These are phyloP conservation scores for Trematomus bernacchii DNA, from an alignment of 2,797 vertebrate species.

Conservation along the genomic window DNA sequence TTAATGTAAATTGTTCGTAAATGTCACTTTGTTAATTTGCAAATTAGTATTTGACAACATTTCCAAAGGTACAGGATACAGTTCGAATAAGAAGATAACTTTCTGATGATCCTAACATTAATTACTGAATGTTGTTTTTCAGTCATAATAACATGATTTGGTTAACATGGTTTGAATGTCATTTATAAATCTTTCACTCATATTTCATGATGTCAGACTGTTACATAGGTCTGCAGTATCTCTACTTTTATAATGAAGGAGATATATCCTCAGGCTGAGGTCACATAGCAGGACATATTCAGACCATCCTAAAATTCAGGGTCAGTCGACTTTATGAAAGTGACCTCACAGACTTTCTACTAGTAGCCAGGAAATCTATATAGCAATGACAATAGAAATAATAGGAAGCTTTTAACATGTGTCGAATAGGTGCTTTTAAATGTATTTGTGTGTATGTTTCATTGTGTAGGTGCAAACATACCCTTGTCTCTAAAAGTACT, in stretches of 20 bases:
- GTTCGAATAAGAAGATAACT: too few species aligned
- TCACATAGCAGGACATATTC: conserved; percentile 38
- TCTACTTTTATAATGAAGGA: conserved; percentile 21
- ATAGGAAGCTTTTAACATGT: conserved; percentile 2
- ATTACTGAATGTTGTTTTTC: not conserved
- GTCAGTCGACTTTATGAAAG: conserved; percentile 14
- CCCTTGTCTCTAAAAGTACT: not conserved
- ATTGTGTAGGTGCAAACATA: not conserved
- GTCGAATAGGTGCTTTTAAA: not conserved
- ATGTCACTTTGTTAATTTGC: not conserved
- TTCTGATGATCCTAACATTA: not conserved
- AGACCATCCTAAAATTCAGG: conserved; percentile 32
- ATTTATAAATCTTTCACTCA: not conserved
- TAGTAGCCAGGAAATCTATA: not conserved
- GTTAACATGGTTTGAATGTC: not conserved
- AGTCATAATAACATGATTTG: not conserved
- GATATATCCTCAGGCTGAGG: conserved; percentile 48
- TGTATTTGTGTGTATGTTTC: not conserved
- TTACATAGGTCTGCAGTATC: not conserved
- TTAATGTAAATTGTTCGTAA: not conserved
- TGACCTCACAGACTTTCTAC: conserved; percentile 21
- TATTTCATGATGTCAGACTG: not conserved
- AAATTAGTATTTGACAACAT: not conserved
- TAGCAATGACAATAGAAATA: not conserved
- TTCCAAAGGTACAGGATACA: not conserved